Evolutionary conservation across 2,113 vertebrate species (phyloP), one percentile per base, ranked within the genome.

Genomic region (Malurus alboscapulatus): DNA sequence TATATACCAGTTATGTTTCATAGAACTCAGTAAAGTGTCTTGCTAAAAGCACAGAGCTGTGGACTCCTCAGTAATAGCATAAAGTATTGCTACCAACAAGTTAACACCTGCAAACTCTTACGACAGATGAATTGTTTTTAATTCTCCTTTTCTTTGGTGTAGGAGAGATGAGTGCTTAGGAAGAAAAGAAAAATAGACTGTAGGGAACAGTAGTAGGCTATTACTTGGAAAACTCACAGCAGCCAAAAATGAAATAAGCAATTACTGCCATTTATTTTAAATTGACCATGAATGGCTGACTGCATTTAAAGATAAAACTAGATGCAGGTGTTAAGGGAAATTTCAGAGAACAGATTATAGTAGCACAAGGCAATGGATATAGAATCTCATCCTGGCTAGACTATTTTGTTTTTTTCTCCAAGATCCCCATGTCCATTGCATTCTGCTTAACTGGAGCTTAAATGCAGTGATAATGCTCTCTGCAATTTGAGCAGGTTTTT

Each of bases 211-310:
- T 12, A 67, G 27, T 58, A 71, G 18, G 21, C 67, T 82, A 76
- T 47, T 21, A 47, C 77, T 63, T 82, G 19, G 26, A 38, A 77
- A 90, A 87, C 57, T 48, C 38, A 36, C 7, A 42, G 48, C 21
- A 90, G 45, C 24, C 19, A 67, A 80, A 63, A 84, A 84, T 89
- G 68, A 85, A 87, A 95, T 90, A 87, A 82, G 45, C 67, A 73
- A 38, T 94, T 95, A 82, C 36, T 75, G 76, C 69, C 9, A 21
- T 95, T 96, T 96, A 67, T 93, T 96, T 81, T 85, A 85, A 50
- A 87, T 94, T 93, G 72, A 47, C 53, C 38, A 32, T 4, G 9
- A 95, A 94, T 86, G 61, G 54, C 83, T 66, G 27, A 14, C 51
- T 80, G 69, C 66, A 65, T 68, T 94, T 93, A 92, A 91, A 80